Percentiles rank a stretch among this genome's conserved stretches.
phyloP scores from a whole-genome alignment of 2,113 vertebrate genomes.

The Porphyrio hochstetteri region DNA sequence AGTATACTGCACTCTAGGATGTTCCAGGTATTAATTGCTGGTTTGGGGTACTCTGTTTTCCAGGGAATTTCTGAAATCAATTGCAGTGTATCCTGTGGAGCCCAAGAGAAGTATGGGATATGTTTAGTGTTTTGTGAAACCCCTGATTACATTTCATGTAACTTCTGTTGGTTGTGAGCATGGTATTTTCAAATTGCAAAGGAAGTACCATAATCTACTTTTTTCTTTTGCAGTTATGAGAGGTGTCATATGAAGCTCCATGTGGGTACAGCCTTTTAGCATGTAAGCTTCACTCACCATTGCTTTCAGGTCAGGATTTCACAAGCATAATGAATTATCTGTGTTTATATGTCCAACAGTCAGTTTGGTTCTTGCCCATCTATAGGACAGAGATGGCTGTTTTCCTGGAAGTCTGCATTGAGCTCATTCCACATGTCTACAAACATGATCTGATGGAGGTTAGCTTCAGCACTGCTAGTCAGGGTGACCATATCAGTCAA shows the following conservation, averaged over 20 bases:
- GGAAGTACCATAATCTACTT: neutral
- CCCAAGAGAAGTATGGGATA: neutral
- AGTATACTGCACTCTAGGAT: neutral
- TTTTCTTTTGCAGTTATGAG: neutral
- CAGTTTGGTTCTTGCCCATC: neutral
- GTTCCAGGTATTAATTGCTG: neutral
- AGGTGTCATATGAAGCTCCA: neutral
- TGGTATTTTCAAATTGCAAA: neutral
- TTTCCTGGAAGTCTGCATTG: neutral
- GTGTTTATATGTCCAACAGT: neutral
- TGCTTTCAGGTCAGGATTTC: neutral
- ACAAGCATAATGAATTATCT: neutral
- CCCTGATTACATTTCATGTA: neutral
- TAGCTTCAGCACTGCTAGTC: neutral
- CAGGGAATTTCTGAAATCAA: neutral
- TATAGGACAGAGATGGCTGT: neutral
- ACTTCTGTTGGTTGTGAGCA: neutral
- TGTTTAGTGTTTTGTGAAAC: neutral
- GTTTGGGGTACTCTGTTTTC: neutral
- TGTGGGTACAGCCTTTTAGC: neutral
- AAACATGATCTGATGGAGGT: neutral
- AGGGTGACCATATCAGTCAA: neutral
- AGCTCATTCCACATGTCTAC: neutral
- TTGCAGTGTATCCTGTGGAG: neutral
- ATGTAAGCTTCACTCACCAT: neutral